A percentile compares a stretch with the other conserved stretches of the same genome.
These are phyloP conservation scores for Seriola quinqueradiata DNA, from an alignment of 2,113 vertebrate genomes.

Conservation along the genomic window DNA sequence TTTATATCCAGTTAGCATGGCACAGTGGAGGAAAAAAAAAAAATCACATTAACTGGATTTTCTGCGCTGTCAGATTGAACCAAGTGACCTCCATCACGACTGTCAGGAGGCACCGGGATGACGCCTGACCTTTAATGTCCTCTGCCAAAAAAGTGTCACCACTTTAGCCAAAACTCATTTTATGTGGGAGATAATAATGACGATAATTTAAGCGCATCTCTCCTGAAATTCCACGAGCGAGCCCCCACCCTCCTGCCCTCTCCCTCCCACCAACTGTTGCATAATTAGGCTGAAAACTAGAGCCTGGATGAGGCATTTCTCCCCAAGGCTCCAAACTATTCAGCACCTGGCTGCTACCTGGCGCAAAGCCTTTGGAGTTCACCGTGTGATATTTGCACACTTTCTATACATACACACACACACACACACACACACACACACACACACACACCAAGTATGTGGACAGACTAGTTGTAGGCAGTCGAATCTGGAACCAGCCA, in stretches of 20 bases:
- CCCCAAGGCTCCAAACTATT: conserved; percentile 60
- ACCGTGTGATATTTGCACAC: conserved; percentile 69
- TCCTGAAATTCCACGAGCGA: conserved; percentile 16
- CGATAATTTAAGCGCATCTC: conserved; percentile 8
- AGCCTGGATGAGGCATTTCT: conserved; percentile 75
- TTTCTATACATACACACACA: conserved; percentile 11
- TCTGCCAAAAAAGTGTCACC: conserved; percentile 39
- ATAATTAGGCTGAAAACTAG: conserved; percentile 63
- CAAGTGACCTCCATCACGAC: conserved; percentile 37
- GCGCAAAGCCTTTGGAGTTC: conserved; percentile 53
- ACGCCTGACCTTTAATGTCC: neutral
- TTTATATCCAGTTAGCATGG: conserved; percentile 40
- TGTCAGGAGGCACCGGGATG: conserved; percentile 10
- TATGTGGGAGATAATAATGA: conserved; percentile 6
- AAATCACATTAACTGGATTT: conserved; percentile 56
- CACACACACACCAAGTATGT: neutral
- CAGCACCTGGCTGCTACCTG: conserved; percentile 56
- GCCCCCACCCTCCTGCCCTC: neutral
- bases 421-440: conserved; percentile 16
- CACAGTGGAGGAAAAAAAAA: conserved; percentile 16
- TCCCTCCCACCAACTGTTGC: conserved; percentile 35
- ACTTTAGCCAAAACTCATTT: neutral
- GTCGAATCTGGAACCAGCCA: conserved; percentile 42
- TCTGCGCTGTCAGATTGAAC: conserved; percentile 49
- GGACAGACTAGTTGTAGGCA: conserved; percentile 18